phyloP scores from a whole-genome alignment of 2,888 invertebrate species.

The Shargacucullia verbasci region DNA sequence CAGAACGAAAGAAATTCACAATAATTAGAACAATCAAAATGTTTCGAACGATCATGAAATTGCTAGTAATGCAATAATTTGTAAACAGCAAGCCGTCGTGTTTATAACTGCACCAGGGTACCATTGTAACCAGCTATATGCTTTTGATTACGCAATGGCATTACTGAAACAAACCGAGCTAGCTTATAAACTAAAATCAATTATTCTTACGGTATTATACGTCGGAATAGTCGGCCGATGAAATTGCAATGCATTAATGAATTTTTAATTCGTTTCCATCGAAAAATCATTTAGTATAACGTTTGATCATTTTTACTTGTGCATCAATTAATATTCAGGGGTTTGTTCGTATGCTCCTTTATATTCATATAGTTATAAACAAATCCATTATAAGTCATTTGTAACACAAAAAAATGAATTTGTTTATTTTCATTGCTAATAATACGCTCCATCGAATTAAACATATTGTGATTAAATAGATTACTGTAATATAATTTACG shows the following conservation, averaged over 20 bases:
- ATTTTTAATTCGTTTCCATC: conserved; percentile 48
- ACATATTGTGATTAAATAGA: conserved; percentile 26
- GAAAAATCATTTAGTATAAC: conserved; percentile 22
- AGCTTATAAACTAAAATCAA: conserved; percentile 65
- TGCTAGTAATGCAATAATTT: conserved; percentile 80
- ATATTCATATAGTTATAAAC: conserved; percentile 15
- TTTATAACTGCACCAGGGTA: conserved; percentile 69
- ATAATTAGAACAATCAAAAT: conserved; percentile 81
- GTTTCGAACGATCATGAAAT: conserved; percentile 63
- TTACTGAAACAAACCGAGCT: conserved; percentile 62
- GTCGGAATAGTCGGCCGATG: conserved; percentile 30
- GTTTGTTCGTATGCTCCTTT: not conserved
- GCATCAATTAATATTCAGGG: conserved; percentile 1
- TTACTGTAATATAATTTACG: conserved; percentile 7
- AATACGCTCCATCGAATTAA: conserved; percentile 20
- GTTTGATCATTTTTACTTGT: conserved; percentile 17
- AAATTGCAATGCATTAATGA: conserved; percentile 54
- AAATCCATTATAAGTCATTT: conserved; percentile 26
- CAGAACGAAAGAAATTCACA: conserved; percentile 66
- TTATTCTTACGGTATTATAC: conserved; percentile 46
- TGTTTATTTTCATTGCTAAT: conserved; percentile 22
- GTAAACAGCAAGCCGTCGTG: conserved; percentile 76
- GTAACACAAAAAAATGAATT: conserved; percentile 11
- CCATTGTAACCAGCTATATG: conserved; percentile 73
- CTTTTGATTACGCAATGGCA: conserved; percentile 69